Base-by-base conservation (phyloP, 2,113 vertebrate genomes). In the Potamarius usumacintae region DNA sequence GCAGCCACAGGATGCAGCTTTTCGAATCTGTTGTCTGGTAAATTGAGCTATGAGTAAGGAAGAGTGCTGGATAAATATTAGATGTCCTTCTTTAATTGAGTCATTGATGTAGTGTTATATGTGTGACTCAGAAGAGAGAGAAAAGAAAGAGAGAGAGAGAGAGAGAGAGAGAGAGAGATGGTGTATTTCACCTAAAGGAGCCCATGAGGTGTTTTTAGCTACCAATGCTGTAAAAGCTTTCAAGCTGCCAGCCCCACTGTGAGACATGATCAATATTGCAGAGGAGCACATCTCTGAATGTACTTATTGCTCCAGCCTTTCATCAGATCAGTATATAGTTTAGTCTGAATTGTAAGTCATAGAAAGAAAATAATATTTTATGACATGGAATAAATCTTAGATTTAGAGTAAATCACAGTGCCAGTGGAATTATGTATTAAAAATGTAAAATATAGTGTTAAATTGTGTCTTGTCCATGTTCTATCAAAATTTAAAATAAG, bases 41-140 rank as follows among this genome's bases (percentile, higher is more conserved):
- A 86, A 82, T 88, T 91, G 65, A 89, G 87, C 82, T 52, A 69
- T 67, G 79, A 91, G 86, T 91, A 89, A 6, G 91, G 86, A 60
- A 81, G 55, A 78, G 76, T 88, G 77, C 88, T 90, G 67, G 89
- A 94, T 95, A 94, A 95, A 95, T 95, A 95, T 95, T 95, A 90
- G 90, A 94, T 95, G 94, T 90, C 85, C 89, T 91, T 89, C 93
- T 92, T 94, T 94, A 93, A 94, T 94, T 94, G 89, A 92, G 85
- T 62, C 10, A 83, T 87, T 92, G 91, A 91, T 91, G 93, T 92
- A 55, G 83, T 91, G 90, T 60, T 34, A 88, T 92, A 91, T 91
- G 53, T 34, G 63, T 22, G 82, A 91, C 92, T 94, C 89, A 86
- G 69, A 72, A 86, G 79, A 85, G 85, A 87, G 6, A 67, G 42